Percentiles rank a stretch among this genome's conserved stretches.
Evolutionary conservation across 1,140 invertebrate genomes (phyloP).

Genomic region (Antheraea pernyi): DNA sequence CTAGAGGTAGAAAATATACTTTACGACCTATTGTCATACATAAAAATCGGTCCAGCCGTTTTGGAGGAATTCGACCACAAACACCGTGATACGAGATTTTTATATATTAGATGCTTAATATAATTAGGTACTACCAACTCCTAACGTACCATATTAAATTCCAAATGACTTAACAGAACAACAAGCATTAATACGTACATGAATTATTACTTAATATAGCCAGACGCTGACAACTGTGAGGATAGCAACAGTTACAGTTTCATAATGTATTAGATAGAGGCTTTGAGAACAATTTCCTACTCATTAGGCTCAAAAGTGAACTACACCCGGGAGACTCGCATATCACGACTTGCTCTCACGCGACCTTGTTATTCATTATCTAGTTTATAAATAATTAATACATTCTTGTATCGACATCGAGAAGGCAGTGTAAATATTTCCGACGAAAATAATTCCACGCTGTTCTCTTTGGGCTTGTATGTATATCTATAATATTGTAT

Average conservation of each 20-base stretch:
- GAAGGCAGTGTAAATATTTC: not conserved
- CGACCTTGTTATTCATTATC: constrained; percentile 1
- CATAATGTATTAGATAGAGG: constrained; percentile 25
- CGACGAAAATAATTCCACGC: not conserved
- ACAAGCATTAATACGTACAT: not conserved
- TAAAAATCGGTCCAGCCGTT: too few relatives aligned
- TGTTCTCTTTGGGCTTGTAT: not conserved
- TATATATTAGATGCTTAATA: not conserved
- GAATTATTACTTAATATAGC: constrained; percentile 11
- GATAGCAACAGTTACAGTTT: constrained; percentile 10
- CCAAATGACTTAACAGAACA: not conserved
- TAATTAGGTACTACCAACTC: not conserved
- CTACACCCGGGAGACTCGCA: constrained; percentile 17
- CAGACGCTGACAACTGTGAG: not conserved
- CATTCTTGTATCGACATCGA: not conserved
- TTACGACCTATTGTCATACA: too few relatives aligned
- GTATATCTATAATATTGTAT: too few relatives aligned
- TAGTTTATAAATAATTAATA: constrained; percentile 15
- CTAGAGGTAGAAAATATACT: too few relatives aligned
- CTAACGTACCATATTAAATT: not conserved
- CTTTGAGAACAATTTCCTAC: constrained; percentile 22
- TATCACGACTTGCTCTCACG: constrained; percentile 14
- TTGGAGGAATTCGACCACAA: too few relatives aligned
- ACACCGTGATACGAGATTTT: too few relatives aligned
- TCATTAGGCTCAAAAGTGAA: constrained; percentile 29